Evolutionary conservation across 2,113 vertebrate species (phyloP).

Genomic region (Camelus bactrianus): DNA sequence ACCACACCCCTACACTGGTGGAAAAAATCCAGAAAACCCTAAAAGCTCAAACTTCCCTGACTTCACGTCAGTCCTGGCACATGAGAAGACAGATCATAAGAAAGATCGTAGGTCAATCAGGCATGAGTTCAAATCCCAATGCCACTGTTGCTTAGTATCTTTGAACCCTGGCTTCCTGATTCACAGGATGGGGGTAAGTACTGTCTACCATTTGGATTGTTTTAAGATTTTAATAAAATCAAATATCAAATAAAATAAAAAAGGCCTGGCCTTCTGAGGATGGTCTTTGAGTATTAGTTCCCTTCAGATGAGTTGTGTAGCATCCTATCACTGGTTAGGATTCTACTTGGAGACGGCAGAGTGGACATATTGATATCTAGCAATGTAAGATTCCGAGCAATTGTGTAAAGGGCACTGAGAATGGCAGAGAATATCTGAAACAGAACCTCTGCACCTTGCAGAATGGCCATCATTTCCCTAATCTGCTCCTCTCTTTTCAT

Average conservation of each 20-base stretch:
- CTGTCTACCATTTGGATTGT: neutral
- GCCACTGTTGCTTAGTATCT: neutral
- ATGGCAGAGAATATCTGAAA: neutral
- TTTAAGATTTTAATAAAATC: conserved; percentile 45
- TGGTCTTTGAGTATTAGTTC: neutral
- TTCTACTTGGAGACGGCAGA: neutral
- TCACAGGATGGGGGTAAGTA: neutral
- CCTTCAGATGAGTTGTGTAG: neutral
- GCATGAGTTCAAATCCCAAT: neutral
- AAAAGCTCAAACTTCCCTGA: neutral
- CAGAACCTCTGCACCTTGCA: neutral
- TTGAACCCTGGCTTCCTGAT: neutral
- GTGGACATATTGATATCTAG: neutral
- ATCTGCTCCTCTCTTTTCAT: neutral
- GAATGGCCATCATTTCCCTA: neutral
- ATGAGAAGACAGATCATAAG: neutral
- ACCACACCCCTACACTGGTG: neutral
- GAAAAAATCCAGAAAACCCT: neutral
- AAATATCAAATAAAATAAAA: neutral
- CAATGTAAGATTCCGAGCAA: neutral
- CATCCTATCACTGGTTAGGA: neutral
- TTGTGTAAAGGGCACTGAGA: neutral
- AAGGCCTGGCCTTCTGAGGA: neutral
- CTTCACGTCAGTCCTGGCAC: neutral
- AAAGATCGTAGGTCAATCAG: neutral